Evolutionary conservation across 2,797 vertebrate genomes (phyloP).

Genomic region (Malurus splendens): DNA sequence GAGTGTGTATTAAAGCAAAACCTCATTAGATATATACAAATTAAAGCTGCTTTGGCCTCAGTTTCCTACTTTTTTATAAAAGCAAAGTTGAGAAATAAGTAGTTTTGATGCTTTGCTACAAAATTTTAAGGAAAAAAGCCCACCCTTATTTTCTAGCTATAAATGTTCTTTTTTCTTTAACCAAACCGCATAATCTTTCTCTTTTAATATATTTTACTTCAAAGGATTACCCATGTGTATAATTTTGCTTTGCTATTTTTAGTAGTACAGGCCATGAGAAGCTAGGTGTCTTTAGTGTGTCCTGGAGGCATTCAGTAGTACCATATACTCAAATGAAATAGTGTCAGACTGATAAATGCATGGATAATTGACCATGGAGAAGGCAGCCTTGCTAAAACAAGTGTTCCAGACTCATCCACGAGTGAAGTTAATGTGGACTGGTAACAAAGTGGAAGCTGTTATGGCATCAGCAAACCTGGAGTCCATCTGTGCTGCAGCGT

Average conservation of each 20-base stretch:
- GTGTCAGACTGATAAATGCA: neutral
- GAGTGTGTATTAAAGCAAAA: neutral
- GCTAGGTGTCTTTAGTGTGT: rapidly evolving
- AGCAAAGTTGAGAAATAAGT: neutral
- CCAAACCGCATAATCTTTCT: neutral
- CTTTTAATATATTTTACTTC: neutral
- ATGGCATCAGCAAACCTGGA: neutral
- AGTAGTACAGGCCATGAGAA: neutral
- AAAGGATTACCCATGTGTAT: neutral
- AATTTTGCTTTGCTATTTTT: neutral
- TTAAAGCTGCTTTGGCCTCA: neutral
- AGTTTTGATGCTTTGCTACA: neutral
- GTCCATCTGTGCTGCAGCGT: neutral
- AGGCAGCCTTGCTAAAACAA: neutral
- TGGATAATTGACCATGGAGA: neutral
- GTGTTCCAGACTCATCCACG: neutral
- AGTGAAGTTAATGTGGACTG: neutral
- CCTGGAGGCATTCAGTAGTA: neutral
- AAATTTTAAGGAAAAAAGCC: neutral
- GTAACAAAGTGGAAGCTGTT: neutral
- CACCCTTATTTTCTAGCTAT: neutral
- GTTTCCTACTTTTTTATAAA: neutral
- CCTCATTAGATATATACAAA: neutral
- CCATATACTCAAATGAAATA: neutral
- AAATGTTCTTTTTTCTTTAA: neutral